Evolutionary conservation across 2,888 invertebrate species (phyloP).

Genomic region (Erynnis tages): DNA sequence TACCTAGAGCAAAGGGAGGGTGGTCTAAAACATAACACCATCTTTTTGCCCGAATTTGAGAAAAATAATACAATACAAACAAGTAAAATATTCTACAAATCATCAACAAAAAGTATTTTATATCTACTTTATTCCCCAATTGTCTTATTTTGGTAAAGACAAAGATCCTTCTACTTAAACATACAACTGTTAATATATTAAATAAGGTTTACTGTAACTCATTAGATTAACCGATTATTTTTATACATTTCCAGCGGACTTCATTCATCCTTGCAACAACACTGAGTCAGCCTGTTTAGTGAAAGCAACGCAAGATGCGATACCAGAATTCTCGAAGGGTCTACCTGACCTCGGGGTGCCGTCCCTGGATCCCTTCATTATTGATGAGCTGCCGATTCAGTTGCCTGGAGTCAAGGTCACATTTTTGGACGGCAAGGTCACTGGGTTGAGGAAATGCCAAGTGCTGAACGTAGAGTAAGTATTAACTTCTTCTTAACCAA

Average conservation of each 20-base stretch:
- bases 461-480: conserved; percentile 75
- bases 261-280: conserved; percentile 70
- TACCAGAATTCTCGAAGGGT: conserved; percentile 68
- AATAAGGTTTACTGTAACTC: too few relatives aligned
- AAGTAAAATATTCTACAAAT: too few relatives aligned
- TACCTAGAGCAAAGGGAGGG: too few relatives aligned
- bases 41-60: too few relatives aligned
- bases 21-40: too few relatives aligned
- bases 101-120: too few relatives aligned
- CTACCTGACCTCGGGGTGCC: conserved; percentile 66
- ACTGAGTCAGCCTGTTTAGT: conserved; percentile 65
- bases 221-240: background rate
- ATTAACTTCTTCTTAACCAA: too few relatives aligned
- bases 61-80: too few relatives aligned
- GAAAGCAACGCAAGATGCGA: conserved; percentile 67
- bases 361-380: conserved; percentile 66
- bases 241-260: conserved; percentile 57
- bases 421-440: conserved; percentile 66
- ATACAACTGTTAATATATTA: too few relatives aligned
- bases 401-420: conserved; percentile 74
- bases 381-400: conserved; percentile 70
- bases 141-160: too few relatives aligned
- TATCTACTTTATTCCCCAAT: too few relatives aligned
- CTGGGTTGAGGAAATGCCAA: conserved; percentile 68
- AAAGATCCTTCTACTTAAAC: too few relatives aligned